phyloP scores from a whole-genome alignment of 2,888 invertebrate species.

The Drymonia ruficornis region DNA sequence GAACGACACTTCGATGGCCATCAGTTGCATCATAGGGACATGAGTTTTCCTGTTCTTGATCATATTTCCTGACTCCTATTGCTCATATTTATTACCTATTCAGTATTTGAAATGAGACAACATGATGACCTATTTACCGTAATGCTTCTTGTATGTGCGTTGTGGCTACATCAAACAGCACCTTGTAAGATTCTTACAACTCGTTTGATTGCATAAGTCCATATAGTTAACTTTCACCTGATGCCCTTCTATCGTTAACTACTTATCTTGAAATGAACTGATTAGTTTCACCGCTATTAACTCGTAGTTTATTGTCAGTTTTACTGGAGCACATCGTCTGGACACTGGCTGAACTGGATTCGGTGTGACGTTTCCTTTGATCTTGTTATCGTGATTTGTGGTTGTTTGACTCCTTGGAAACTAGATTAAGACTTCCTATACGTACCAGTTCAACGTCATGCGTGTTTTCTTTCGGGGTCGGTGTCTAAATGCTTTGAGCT shows the following conservation, averaged over 20 bases:
- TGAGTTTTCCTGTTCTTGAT: neutral
- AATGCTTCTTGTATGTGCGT: no score
- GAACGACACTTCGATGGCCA: neutral
- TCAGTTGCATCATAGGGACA: neutral
- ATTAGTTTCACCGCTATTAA: conserved; percentile 13
- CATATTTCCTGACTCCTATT: neutral
- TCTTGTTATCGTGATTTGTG: conserved; percentile 37
- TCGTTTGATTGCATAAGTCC: neutral
- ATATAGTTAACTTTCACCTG: neutral
- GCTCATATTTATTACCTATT: neutral
- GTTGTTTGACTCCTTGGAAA: conserved; percentile 12
- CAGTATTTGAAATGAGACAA: neutral
- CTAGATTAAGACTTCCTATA: conserved; percentile 5
- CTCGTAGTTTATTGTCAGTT: conserved; percentile 12
- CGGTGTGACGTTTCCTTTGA: conserved; percentile 37
- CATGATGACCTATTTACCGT: no score
- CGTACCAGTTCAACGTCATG: neutral
- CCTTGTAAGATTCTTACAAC: neutral
- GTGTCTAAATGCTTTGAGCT: neutral
- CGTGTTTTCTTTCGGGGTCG: neutral
- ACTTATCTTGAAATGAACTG: neutral
- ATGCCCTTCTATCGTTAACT: neutral
- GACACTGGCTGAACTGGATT: conserved; percentile 24
- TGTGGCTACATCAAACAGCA: no score
- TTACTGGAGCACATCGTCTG: conserved; percentile 37